phyloP scores from a whole-genome alignment of 2,797 vertebrate species.

The Emys orbicularis region DNA sequence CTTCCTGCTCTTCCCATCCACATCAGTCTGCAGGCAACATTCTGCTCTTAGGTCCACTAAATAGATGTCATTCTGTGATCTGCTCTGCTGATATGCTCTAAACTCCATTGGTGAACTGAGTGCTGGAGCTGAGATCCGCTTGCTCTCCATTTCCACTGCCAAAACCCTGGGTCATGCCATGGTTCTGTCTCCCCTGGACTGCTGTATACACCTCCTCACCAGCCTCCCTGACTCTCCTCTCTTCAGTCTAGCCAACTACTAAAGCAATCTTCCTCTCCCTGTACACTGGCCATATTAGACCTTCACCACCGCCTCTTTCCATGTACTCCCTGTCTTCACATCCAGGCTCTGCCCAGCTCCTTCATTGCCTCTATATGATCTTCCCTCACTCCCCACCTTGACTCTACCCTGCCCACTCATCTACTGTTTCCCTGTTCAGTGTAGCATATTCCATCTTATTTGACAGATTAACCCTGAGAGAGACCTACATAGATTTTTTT shows the following conservation, averaged over 20 bases:
- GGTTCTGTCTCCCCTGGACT: not conserved
- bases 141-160: not conserved
- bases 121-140: not conserved
- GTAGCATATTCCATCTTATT: fast-evolving
- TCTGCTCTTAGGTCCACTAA: not conserved
- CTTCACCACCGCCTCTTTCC: not conserved
- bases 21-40: not conserved
- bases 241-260: no score
- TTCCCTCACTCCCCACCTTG: slow-evolving; percentile 3
- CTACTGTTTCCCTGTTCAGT: not conserved
- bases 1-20: not conserved
- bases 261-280: not conserved
- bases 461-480: not conserved
- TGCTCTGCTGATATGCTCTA: slow-evolving; percentile 1
- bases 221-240: no score
- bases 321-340: not conserved
- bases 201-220: not conserved
- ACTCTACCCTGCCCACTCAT: slow-evolving; percentile 18
- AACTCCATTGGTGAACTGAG: not conserved
- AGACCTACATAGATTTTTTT: not conserved
- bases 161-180: fast-evolving
- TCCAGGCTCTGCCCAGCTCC: not conserved
- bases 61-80: not conserved
- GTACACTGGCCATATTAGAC: not conserved
- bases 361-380: not conserved